Evolutionary conservation across 2,797 vertebrate genomes (phyloP).

Genomic region (Hypotaenidia okinawae): DNA sequence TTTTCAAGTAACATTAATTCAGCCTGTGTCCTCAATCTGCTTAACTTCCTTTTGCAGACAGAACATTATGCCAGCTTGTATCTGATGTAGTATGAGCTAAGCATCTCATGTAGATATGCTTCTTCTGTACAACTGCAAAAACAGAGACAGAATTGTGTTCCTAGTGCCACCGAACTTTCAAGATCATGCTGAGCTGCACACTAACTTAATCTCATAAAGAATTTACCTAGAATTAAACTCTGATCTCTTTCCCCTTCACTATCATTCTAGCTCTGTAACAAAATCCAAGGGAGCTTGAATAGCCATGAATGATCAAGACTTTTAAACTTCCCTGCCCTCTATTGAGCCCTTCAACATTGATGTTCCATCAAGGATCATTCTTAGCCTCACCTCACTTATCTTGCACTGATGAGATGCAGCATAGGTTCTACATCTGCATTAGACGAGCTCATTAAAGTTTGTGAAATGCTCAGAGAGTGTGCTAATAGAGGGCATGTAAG

Average conservation of each 20-base stretch:
- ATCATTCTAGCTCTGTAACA: background rate
- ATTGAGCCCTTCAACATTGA: background rate
- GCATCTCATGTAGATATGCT: background rate
- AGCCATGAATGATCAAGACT: background rate
- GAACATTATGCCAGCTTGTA: background rate
- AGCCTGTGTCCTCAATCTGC: background rate
- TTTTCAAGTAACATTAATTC: background rate
- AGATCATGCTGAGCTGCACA: background rate
- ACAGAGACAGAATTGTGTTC: background rate
- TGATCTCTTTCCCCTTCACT: background rate
- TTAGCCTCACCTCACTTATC: background rate
- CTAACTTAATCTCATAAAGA: background rate
- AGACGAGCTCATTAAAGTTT: slow-evolving; percentile 32
- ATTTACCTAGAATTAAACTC: background rate
- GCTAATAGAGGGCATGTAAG: slow-evolving; percentile 12
- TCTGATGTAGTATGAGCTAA: background rate
- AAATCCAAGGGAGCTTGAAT: background rate
- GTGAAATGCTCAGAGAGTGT: background rate
- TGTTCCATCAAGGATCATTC: background rate
- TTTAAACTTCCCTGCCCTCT: background rate
- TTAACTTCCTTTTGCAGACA: background rate
- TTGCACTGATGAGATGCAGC: background rate
- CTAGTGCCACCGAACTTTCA: background rate
- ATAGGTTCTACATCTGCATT: background rate
- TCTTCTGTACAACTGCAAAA: background rate